Base-by-base conservation (phyloP, 2,888 invertebrate species). In the Rhingia campestris region DNA sequence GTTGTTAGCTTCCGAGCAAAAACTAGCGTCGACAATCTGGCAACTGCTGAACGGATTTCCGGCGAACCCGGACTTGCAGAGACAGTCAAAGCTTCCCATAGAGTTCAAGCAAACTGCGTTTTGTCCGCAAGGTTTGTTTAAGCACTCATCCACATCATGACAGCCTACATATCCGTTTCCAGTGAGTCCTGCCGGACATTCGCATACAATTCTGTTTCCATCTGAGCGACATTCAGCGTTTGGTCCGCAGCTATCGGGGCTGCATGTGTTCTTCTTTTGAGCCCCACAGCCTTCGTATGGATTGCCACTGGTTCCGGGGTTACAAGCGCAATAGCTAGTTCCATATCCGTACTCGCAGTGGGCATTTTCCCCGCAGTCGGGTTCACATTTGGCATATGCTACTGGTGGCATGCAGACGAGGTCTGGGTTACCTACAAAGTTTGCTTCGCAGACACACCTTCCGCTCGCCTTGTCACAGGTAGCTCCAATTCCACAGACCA, bases 41-140 rank as follows among this genome's bases (percentile, higher is more conserved):
- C 97, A 97, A 88, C 95, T 94, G 82, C 95, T 93, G 89, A 97
- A 97, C 0, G 98, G 97, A 93, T 98, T 97, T 58, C 97, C 97
- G 75, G 95, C 95, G 89, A 94, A 95, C 59, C 95, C 95, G 85
- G 95, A 95, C 89, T 96, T 95, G 89, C 98, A 98, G 47, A 96
- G 94, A 90, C 98, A 98, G 89, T 97, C 97, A 90, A 95, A 98
- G 87, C 96, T 95, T 66, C 98, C 98, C 10, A 95, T 94, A 0
- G 96, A 96, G 90, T 98, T 98, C 86, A 97, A 95, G 89, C 98
- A 98, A 51, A 95, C 95, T 0, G 98, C 97, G 90, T 97, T 96
- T 88, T 94, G 93, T 6, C 96, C 97, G 88, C 97, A 97, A 0
- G 96, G 96, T 88, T 95, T 95, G 86, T 94, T 94, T 80, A 92